A percentile compares a stretch with the other conserved stretches of the same genome.
These are phyloP conservation scores for Dyspetes luteomarginatus DNA, from an alignment of 2,888 invertebrate species.

Conservation along the genomic window DNA sequence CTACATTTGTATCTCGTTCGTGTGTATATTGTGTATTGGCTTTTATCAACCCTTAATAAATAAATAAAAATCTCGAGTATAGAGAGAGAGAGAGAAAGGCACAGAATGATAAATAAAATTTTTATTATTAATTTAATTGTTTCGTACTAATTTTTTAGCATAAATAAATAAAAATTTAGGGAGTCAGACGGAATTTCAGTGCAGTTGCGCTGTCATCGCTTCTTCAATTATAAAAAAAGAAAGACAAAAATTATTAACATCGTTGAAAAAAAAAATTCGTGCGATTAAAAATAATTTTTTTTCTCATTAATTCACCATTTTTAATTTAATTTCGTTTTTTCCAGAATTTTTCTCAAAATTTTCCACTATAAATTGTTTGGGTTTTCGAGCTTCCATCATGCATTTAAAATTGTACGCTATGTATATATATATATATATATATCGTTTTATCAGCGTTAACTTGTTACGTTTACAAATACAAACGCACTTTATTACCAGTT, in stretches of 20 bases:
- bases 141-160: neutral
- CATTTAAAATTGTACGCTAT: neutral
- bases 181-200: no score
- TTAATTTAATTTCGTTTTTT: neutral
- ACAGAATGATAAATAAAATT: neutral
- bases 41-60: neutral
- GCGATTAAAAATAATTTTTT: neutral
- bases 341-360: no score
- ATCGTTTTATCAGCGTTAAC: neutral
- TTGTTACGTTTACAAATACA: neutral
- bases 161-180: neutral
- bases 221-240: neutral
- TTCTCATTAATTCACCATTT: neutral
- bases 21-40: neutral
- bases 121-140: neutral
- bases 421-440: neutral
- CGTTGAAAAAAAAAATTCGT: conserved; percentile 14
- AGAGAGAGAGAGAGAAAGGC: conserved; percentile 10
- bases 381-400: neutral
- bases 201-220: neutral
- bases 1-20: neutral
- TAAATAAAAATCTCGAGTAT: no score
- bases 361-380: conserved; percentile 6
- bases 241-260: neutral
- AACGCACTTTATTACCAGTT: neutral